Percentiles rank a stretch among this genome's conserved stretches.
These are phyloP conservation scores for Mesorhabditis belari DNA, from an alignment of 2,888 invertebrate species.

Conservation along the genomic window DNA sequence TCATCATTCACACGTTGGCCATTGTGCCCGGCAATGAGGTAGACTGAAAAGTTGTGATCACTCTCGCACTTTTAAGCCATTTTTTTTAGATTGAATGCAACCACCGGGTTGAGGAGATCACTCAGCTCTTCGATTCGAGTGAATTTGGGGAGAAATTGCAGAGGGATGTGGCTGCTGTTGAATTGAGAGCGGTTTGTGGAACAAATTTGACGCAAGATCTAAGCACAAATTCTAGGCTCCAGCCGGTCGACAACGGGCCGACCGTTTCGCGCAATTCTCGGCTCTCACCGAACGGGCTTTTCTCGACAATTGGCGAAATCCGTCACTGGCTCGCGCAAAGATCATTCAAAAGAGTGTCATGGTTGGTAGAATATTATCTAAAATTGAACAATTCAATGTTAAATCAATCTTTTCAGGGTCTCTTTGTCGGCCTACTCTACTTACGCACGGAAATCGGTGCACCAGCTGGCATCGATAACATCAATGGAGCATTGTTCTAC, in stretches of 20 bases:
- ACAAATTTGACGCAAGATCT: no score
- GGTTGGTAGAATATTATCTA: constrained; percentile 1
- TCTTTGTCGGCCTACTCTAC: constrained; percentile 76
- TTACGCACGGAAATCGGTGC: constrained; percentile 2
- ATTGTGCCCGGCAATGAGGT: constrained; percentile 76
- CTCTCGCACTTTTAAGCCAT: not conserved
- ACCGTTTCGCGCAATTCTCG: constrained; percentile 3
- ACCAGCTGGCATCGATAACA: constrained; percentile 74
- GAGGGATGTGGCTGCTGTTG: not conserved
- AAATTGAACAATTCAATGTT: no score
- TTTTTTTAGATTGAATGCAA: constrained; percentile 16
- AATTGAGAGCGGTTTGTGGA: not conserved
- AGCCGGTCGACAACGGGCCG: not conserved
- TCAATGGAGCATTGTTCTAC: constrained; percentile 83
- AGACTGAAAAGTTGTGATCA: no score
- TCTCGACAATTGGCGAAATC: constrained; percentile 43
- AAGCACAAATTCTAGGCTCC: no score
- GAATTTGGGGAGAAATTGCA: not conserved
- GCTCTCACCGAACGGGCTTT: constrained; percentile 28
- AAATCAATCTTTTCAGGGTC: constrained; percentile 17
- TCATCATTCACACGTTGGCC: constrained; percentile 79
- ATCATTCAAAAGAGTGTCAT: constrained; percentile 41
- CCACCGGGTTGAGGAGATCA: constrained; percentile 40
- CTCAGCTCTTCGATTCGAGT: constrained; percentile 48
- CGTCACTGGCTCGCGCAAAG: constrained; percentile 36